These are phyloP conservation scores for Lasioglossum calceatum DNA, from an alignment of 2,888 invertebrate genomes.

Conservation along the genomic window DNA sequence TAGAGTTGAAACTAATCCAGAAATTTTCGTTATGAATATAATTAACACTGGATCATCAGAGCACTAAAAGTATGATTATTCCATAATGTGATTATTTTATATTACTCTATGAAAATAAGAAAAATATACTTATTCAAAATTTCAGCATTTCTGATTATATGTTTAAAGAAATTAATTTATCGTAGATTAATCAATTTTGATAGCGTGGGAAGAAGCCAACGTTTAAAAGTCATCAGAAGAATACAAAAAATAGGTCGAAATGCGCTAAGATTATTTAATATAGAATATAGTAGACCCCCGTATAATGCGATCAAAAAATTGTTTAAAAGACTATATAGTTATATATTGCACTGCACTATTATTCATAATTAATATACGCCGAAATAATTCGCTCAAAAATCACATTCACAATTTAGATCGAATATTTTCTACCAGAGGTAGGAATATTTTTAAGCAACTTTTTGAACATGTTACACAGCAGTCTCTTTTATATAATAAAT, in stretches of 20 bases:
- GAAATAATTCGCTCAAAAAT: neutral
- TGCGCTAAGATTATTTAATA: no score
- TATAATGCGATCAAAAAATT: no score
- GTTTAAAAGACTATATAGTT: neutral
- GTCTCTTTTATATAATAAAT: neutral
- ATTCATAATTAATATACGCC: no score
- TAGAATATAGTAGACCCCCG: no score
- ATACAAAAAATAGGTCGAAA: no score
- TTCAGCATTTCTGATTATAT: neutral
- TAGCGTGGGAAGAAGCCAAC: no score
- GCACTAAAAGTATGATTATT: neutral
- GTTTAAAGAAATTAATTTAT: no score
- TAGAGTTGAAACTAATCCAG: neutral
- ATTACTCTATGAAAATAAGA: neutral
- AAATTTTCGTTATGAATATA: neutral
- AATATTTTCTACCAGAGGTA: neutral
- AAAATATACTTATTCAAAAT: neutral
- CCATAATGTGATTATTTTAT: neutral
- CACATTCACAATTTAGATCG: neutral
- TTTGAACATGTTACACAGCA: neutral
- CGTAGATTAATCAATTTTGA: no score
- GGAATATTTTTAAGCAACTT: neutral
- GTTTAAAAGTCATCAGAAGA: no score
- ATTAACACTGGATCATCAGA: neutral
- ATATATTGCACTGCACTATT: no score